Conservation (phyloP, 1,140 invertebrate species). For the Pseudobourletiella spinata region DNA sequence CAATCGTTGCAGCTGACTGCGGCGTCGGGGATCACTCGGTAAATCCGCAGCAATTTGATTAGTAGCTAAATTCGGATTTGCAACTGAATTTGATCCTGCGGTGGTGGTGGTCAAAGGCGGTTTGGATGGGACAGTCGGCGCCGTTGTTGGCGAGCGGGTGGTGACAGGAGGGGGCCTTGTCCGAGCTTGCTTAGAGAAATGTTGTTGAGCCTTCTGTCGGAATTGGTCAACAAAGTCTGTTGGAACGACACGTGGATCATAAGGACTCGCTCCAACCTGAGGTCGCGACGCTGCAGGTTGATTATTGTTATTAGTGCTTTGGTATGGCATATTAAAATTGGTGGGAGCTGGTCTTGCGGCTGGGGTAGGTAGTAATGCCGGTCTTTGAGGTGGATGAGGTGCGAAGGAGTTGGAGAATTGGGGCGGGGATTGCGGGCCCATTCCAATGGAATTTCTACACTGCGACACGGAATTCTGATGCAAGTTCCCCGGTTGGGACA, state of each 20-base stretch:
- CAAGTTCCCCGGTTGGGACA: no score
- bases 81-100: not conserved
- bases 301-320: no score
- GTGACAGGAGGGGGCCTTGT: not conserved
- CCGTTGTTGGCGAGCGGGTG: not conserved
- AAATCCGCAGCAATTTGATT: conserved; percentile 16
- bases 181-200: conserved; percentile 1
- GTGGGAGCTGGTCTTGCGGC: no score
- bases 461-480: no score
- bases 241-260: no score
- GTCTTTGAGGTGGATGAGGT: no score
- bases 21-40: conserved; percentile 7
- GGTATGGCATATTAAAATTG: no score
- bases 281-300: no score
- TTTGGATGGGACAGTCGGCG: not conserved
- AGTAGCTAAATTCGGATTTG: conserved; percentile 8
- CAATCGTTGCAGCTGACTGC: not conserved
- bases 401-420: no score
- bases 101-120: not conserved
- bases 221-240: conserved; percentile 2
- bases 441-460: no score
- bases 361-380: not conserved
- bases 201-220: conserved; percentile 11
- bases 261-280: no score
- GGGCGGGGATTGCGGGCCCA: no score